A percentile compares a stretch with the other conserved stretches of the same genome.
Conservation (phyloP, 2,797 vertebrate genomes). For the Florisuga fusca region DNA sequence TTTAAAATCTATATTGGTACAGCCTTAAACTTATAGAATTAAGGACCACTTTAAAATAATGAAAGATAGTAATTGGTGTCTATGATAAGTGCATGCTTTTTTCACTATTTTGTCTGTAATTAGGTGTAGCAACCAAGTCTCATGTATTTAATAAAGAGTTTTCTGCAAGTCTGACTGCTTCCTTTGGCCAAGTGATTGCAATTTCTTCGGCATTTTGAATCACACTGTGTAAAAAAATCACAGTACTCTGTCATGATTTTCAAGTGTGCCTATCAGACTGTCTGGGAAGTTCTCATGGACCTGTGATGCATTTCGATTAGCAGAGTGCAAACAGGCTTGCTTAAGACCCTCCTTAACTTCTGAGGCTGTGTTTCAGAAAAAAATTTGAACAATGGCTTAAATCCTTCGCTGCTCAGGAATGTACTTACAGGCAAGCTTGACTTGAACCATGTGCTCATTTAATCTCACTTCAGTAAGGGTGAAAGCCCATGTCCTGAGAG, state of each 20-base stretch:
- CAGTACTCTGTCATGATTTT: background rate
- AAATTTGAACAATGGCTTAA: background rate
- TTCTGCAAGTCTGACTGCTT: slow-evolving; percentile 66
- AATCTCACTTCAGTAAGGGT: background rate
- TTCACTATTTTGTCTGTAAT: slow-evolving; percentile 72
- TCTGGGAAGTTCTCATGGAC: background rate
- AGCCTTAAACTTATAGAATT: slow-evolving; percentile 67
- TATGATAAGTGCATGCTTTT: slow-evolving; percentile 69
- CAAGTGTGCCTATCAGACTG: background rate
- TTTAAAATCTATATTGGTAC: slow-evolving; percentile 43
- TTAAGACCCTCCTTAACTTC: background rate
- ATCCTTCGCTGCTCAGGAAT: background rate
- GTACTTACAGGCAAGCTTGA: background rate
- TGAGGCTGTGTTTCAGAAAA: background rate
- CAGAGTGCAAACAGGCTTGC: background rate
- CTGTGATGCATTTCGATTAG: background rate
- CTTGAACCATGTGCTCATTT: background rate
- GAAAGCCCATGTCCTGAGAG: background rate
- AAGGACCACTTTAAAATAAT: slow-evolving; percentile 58
- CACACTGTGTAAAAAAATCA: background rate
- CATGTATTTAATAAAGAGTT: slow-evolving; percentile 73
- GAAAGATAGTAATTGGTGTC: slow-evolving; percentile 44
- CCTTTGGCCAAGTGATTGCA: slow-evolving; percentile 5
- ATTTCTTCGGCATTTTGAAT: background rate
- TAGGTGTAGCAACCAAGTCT: slow-evolving; percentile 53